Conservation (phyloP, 2,113 vertebrate species). For the Pedetes capensis region DNA sequence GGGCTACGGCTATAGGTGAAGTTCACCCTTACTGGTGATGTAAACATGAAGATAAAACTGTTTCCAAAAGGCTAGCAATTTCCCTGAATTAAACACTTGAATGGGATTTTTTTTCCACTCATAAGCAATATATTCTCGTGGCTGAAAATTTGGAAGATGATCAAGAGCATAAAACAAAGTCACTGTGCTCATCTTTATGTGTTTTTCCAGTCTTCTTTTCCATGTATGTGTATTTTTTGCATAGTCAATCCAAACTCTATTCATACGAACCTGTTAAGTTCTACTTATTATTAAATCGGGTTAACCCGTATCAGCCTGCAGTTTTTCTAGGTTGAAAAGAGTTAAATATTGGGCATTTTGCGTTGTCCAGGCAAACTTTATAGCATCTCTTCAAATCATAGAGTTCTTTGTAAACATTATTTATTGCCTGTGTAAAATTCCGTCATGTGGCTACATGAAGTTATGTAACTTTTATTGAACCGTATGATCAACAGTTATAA, state of each 20-base stretch:
- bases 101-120: background rate
- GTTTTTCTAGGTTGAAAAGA: background rate
- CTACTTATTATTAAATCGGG: background rate
- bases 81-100: background rate
- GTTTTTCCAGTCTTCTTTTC: background rate
- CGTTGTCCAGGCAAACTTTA: background rate
- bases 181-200: background rate
- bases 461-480: background rate
- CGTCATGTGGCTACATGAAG: background rate
- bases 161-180: background rate
- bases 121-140: background rate
- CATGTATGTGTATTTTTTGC: background rate
- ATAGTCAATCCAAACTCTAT: background rate
- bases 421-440: background rate
- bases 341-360: background rate
- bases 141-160: constrained; percentile 7
- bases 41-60: background rate
- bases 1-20: too few species aligned
- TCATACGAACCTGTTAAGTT: background rate
- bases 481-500: background rate
- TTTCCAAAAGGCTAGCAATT: background rate
- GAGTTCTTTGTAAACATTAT: background rate
- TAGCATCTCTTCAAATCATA: background rate
- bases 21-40: background rate
- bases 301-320: background rate